Base-by-base conservation (phyloP, 2,113 vertebrate species). In the Scytalopus superciliaris region DNA sequence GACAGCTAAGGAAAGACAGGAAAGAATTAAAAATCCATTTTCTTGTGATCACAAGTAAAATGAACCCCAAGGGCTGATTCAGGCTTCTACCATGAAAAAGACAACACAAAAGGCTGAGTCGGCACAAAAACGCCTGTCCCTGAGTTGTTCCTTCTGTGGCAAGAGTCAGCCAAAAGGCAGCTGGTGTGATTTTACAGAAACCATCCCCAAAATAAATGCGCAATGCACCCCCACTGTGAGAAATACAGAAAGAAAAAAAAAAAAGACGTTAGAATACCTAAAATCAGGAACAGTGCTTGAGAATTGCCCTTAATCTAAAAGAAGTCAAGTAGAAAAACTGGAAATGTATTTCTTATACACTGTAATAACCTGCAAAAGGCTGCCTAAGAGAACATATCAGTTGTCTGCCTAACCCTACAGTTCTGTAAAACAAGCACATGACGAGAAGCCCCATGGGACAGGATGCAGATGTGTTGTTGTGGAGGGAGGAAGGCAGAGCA, bases 391-490 rank as follows among this genome's bases (percentile, higher is more conserved):
- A 60, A 8, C 0, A 1, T 23, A 25, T 12, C 17, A 16, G 47
- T 31, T 68, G 35, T 21, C n/a, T 64, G 68, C 19, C 49, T 56
- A 42, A 44, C 16, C 24, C 55, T 19, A 25, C 19, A 49, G 49
- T 24, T 57, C 60, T 23, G 49, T 31, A 40, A 74, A 76, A 60
- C 0, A 6, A 73, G 44, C 13, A 55, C 1, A 2, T 1, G 2
- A 19, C 0, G 0, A 39, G 57, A 68, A 79, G 39, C 19, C 45
- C 5, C 0, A 7, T 5, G 4, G 14, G 44, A 72, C 3, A 10
- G 9, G 19, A 66, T 16, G 6, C 1, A 4, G 42, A 49, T 0
- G 0, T 19, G 40, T 15, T 35, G 17, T 4, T 80, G 56, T 1
- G 28, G 5, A 2, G 5, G 6, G 5, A 62, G 14, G 10, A 68